These are phyloP conservation scores for Lithophane semibrunnea DNA, from an alignment of 2,888 invertebrate genomes.

Conservation along the genomic window DNA sequence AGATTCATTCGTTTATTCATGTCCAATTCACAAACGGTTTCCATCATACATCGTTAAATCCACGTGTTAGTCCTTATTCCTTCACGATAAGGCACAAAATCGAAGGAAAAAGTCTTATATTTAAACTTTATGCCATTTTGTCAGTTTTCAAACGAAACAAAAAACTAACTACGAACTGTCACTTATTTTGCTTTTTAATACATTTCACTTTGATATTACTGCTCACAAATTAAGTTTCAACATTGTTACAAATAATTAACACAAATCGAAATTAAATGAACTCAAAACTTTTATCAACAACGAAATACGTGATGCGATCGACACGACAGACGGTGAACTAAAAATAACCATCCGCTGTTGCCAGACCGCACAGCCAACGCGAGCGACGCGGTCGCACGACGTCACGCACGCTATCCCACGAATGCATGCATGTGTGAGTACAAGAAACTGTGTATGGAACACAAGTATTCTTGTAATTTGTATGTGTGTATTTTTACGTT, in stretches of 20 bases:
- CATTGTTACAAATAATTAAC: background rate
- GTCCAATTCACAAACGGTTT: slow-evolving; percentile 4
- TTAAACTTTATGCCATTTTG: background rate
- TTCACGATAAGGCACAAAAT: slow-evolving; percentile 12
- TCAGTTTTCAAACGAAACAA: slow-evolving; percentile 12
- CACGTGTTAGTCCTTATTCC: background rate
- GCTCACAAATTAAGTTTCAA: background rate
- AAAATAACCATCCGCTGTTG: slow-evolving; percentile 59
- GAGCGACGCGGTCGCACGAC: slow-evolving; percentile 60
- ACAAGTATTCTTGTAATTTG: background rate
- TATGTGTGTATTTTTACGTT: slow-evolving; percentile 8
- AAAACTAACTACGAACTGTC: slow-evolving; percentile 8
- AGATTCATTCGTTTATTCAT: slow-evolving; percentile 21
- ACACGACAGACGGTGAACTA: slow-evolving; percentile 62
- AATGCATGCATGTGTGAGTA: slow-evolving; percentile 8
- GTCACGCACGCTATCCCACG: slow-evolving; percentile 20
- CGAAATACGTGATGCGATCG: slow-evolving; percentile 59
- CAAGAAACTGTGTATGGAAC: background rate
- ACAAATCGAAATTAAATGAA: slow-evolving; percentile 1
- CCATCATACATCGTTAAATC: background rate
- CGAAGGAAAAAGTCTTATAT: background rate
- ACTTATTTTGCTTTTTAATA: slow-evolving; percentile 6
- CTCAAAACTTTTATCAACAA: slow-evolving; percentile 4
- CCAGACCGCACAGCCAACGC: slow-evolving; percentile 51
- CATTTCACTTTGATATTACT: background rate